These are phyloP conservation scores for Octomys mimax DNA, from an alignment of 2,797 vertebrate genomes.

Conservation along the genomic window DNA sequence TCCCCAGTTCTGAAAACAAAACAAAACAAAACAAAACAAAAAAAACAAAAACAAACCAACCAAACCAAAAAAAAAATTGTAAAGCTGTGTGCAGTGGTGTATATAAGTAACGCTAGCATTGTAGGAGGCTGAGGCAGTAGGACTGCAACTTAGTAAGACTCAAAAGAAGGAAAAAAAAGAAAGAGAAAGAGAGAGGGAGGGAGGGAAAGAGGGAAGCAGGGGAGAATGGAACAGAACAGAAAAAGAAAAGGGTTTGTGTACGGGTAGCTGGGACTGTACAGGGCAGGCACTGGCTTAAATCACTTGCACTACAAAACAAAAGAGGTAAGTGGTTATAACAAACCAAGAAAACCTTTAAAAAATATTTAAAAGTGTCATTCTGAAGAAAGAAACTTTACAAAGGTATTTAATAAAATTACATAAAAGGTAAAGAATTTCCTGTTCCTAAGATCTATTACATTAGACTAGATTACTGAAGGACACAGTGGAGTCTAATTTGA, in stretches of 20 bases:
- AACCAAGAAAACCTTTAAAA: constrained; percentile 53
- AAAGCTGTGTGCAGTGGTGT: no score
- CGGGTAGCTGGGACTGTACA: neutral
- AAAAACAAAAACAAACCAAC: no score
- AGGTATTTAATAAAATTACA: constrained; percentile 18
- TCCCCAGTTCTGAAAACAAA: no score
- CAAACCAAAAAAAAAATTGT: no score
- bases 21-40: no score
- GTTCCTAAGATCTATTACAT: neutral
- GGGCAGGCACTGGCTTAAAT: neutral
- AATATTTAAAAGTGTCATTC: constrained; percentile 12
- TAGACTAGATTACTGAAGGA: constrained; percentile 31
- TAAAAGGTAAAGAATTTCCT: constrained; percentile 20
- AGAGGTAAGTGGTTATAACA: constrained; percentile 12
- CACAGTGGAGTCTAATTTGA: constrained; percentile 4
- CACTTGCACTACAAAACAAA: neutral
- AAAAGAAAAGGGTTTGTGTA: neutral
- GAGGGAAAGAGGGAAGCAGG: no score
- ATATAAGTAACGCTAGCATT: neutral
- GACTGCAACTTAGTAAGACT: neutral
- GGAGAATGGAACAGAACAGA: no score
- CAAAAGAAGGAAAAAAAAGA: neutral
- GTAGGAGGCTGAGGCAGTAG: neutral
- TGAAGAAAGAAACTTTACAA: constrained; percentile 48
- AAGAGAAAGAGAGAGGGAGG: no score